Evolutionary conservation across 2,113 vertebrate species (phyloP).

Genomic region (Toxotes chatareus): DNA sequence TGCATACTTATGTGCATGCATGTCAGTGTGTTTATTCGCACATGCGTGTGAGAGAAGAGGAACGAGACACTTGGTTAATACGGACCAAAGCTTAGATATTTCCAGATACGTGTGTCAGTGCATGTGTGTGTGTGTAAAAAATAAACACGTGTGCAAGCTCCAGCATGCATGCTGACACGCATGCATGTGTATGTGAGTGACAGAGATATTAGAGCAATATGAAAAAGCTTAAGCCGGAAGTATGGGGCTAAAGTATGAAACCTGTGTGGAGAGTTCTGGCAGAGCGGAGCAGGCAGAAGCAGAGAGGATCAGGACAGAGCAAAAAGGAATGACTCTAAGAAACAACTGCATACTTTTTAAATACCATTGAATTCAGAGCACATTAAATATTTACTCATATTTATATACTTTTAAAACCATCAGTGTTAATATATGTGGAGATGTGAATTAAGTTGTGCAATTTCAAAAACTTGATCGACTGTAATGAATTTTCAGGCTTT

Average conservation of each 20-base stretch:
- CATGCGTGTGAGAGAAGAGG: constrained; percentile 57
- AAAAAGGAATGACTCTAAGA: background rate
- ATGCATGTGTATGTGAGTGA: constrained; percentile 46
- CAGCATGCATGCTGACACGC: constrained; percentile 38
- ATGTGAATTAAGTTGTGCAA: background rate
- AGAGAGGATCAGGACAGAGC: background rate
- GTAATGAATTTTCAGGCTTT: background rate
- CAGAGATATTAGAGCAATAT: constrained; percentile 63
- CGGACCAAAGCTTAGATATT: constrained; percentile 58
- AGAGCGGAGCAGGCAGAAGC: background rate
- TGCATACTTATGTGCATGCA: constrained; percentile 43
- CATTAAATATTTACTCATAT: background rate
- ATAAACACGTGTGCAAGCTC: constrained; percentile 34
- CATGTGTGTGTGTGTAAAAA: constrained; percentile 32
- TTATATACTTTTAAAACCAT: background rate
- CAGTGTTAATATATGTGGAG: background rate
- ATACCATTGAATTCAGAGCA: background rate
- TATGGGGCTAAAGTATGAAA: constrained; percentile 34
- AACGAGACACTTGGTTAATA: constrained; percentile 66
- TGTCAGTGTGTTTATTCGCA: constrained; percentile 36
- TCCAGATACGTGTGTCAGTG: constrained; percentile 58
- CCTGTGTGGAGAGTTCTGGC: constrained; percentile 18
- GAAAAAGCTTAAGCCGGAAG: constrained; percentile 58
- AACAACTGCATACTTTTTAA: background rate
- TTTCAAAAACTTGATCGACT: background rate